Evolutionary conservation across 2,797 vertebrate genomes (phyloP).

Genomic region (Urophycis tenuis): DNA sequence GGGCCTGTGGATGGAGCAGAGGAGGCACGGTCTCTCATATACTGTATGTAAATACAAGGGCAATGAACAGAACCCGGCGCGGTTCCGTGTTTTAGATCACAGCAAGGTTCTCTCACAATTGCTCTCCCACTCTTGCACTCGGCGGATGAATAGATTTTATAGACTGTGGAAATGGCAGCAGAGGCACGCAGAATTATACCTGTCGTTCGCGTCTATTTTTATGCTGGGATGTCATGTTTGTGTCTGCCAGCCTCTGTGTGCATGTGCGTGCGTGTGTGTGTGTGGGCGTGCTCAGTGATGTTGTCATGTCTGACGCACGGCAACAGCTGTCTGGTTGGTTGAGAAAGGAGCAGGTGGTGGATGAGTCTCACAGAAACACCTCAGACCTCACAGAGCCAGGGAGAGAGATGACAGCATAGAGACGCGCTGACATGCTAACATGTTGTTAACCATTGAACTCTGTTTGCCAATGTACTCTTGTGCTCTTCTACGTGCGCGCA

Average conservation of each 20-base stretch:
- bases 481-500: background rate
- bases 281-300: background rate
- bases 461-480: background rate
- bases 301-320: slow-evolving; percentile 22
- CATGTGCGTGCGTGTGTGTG: slow-evolving; percentile 7
- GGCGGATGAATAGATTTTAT: slow-evolving; percentile 21
- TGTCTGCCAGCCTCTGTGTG: background rate
- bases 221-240: slow-evolving; percentile 7
- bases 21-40: background rate
- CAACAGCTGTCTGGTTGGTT: slow-evolving; percentile 28
- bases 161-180: slow-evolving; percentile 7
- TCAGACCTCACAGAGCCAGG: background rate
- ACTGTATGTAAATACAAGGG: background rate
- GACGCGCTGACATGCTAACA: background rate
- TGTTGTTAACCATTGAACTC: background rate
- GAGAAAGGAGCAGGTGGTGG: background rate
- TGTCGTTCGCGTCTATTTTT: slow-evolving; percentile 41
- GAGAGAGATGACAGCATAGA: background rate
- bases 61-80: background rate
- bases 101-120: background rate
- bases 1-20: background rate
- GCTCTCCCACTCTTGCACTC: background rate
- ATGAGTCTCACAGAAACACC: slow-evolving; percentile 1
- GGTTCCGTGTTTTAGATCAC: background rate
- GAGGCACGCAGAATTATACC: slow-evolving; percentile 43